Base-by-base conservation (phyloP, 2,888 invertebrate genomes). In the Tuta absoluta region DNA sequence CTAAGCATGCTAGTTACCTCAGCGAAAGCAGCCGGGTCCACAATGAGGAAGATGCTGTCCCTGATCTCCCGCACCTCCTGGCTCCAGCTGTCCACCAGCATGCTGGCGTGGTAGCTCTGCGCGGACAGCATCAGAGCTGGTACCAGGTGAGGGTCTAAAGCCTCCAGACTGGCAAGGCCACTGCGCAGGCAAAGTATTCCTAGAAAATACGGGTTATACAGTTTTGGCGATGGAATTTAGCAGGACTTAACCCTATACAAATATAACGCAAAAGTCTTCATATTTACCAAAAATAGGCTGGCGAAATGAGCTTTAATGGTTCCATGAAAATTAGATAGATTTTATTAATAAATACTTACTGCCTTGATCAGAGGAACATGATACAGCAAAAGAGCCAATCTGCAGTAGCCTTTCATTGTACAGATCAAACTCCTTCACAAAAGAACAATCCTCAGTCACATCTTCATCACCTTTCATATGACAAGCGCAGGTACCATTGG, bases 311-410 rank as follows among this genome's bases (percentile, higher is more conserved):
- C n/a, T n/a, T n/a, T n/a, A n/a, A n/a, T n/a, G n/a, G n/a, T n/a
- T n/a, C n/a, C n/a, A n/a, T n/a, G 33, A 41, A 14, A 41, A 41
- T 41, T 1, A 41, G 12, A 14, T n/a, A 41, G 12, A 38, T n/a
- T 33, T 33, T 8, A 1, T 33, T 33, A 7, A 8, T 8, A 33
- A 28, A 53, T 38, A 79, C 89, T 78, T 74, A 91, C 91, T 83
- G 70, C 78, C 81, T 67, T 87, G 82, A 79, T 90, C 90, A 38
- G 87, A 89, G 28, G 89, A 89, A 73, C 89, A 90, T 4, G 95
- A 93, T 56, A 95, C 92, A n/a, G 95, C 94, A 83, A 95, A 95
- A 60, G 93, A 88, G 57, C 95, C 95, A 72, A 95, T 94, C 75
- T 95, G 95, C 83, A 94, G 86, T 60, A 94, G 84, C 71, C 94